Conservation (phyloP, 2,888 invertebrate genomes). For the Aphodius granarius region DNA sequence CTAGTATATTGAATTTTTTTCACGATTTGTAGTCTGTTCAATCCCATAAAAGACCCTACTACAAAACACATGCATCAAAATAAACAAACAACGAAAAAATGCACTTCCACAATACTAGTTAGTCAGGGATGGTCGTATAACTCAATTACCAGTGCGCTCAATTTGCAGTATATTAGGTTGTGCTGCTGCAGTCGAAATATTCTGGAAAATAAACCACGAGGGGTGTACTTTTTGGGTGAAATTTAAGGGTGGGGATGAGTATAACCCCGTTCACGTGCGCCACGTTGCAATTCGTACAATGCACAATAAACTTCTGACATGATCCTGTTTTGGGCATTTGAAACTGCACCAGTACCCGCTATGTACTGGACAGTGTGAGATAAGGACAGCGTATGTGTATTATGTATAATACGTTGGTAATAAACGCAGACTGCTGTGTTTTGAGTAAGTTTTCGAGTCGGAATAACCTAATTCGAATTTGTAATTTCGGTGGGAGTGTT, state of each 20-base stretch:
- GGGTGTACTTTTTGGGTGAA: background rate
- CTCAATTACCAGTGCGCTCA: background rate
- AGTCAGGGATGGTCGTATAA: no score
- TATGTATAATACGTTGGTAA: no score
- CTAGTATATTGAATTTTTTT: background rate
- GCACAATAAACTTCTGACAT: background rate
- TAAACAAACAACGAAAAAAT: background rate
- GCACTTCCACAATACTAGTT: no score
- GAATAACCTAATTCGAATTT: background rate
- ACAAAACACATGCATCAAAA: background rate
- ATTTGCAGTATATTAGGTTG: background rate
- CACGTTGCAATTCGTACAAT: background rate
- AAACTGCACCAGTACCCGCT: background rate
- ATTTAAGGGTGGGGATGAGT: background rate
- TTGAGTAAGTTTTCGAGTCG: background rate
- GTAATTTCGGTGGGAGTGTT: background rate
- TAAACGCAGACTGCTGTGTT: background rate
- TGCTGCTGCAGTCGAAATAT: background rate
- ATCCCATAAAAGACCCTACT: background rate
- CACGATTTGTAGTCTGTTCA: background rate
- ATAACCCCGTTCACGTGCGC: background rate
- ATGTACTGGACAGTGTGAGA: background rate
- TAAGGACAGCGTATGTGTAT: background rate
- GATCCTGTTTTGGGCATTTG: background rate
- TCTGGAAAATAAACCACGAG: background rate